phyloP scores from a whole-genome alignment of 1,140 invertebrate genomes.

The Chrysomallon squamiferum region DNA sequence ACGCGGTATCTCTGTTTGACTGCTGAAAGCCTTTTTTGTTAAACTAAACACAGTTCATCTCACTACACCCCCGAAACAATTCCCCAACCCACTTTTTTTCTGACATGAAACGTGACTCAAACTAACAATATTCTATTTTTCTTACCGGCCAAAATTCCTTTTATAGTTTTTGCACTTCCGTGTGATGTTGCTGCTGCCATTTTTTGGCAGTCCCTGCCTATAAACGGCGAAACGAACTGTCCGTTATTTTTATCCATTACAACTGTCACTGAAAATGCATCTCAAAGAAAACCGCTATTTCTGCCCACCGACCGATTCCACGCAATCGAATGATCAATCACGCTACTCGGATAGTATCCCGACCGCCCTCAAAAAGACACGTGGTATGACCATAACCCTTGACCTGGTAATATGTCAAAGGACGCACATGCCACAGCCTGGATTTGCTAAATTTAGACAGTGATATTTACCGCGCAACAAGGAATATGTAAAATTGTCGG shows the following conservation, averaged over 20 bases:
- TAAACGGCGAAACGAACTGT: constrained; percentile 20
- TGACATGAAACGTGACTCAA: too few relatives aligned
- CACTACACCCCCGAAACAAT: too few relatives aligned
- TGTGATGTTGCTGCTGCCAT: constrained; percentile 25
- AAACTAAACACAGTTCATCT: too few relatives aligned
- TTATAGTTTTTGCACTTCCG: constrained; percentile 35
- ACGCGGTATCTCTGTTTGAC: too few relatives aligned
- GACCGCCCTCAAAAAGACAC: not conserved
- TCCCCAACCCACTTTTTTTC: too few relatives aligned
- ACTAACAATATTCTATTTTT: not conserved
- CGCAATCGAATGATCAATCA: constrained; percentile 4
- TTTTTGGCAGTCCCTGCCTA: constrained; percentile 10
- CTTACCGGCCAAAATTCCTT: constrained; percentile 49
- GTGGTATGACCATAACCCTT: too few relatives aligned
- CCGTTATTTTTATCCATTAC: constrained; percentile 34
- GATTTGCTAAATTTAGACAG: not conserved
- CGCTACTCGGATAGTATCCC: not conserved
- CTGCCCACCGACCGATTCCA: not conserved
- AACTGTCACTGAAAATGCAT: not conserved
- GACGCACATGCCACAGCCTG: not conserved
- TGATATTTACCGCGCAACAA: not conserved
- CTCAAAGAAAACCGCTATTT: not conserved
- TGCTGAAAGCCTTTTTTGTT: too few relatives aligned
- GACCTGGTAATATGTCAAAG: too few relatives aligned
- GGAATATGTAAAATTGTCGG: too few relatives aligned